These are phyloP conservation scores for Theretra japonica DNA, from an alignment of 2,888 invertebrate species.

Conservation along the genomic window DNA sequence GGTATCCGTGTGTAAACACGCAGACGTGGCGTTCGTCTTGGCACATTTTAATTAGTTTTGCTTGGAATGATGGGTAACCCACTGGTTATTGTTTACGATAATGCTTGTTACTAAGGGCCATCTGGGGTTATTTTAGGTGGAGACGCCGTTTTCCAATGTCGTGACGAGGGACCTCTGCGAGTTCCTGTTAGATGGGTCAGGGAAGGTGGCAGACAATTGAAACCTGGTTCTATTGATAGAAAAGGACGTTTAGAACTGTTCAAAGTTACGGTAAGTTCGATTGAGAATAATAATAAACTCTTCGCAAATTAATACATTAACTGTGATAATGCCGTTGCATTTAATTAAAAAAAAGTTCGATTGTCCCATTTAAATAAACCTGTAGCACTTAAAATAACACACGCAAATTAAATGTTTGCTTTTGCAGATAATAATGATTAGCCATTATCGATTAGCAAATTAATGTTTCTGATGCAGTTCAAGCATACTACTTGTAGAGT, in stretches of 20 bases:
- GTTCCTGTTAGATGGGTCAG: constrained; percentile 91
- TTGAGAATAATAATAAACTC: no score
- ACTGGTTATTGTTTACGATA: background rate
- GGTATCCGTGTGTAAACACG: background rate
- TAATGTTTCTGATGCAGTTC: no score
- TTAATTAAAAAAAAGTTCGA: no score
- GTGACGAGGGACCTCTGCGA: constrained; percentile 93
- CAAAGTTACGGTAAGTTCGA: constrained; percentile 86
- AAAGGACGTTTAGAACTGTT: constrained; percentile 95
- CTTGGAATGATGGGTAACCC: constrained; percentile 20
- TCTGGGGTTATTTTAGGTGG: constrained; percentile 85
- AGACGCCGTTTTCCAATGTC: constrained; percentile 96
- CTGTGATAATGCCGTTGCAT: no score
- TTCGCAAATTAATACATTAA: no score
- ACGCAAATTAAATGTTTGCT: no score
- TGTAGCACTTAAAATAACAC: no score
- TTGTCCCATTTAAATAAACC: no score
- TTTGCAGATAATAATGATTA: no score
- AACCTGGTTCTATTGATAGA: constrained; percentile 89
- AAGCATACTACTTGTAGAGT: no score
- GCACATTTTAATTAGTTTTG: constrained; percentile 1
- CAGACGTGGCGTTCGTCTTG: background rate
- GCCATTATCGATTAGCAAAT: no score
- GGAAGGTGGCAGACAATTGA: constrained; percentile 89
- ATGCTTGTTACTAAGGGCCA: background rate